Base-by-base conservation (phyloP, 37 sponge, comb jelly and placozoan genomes). In the Sycon ciliatum region DNA sequence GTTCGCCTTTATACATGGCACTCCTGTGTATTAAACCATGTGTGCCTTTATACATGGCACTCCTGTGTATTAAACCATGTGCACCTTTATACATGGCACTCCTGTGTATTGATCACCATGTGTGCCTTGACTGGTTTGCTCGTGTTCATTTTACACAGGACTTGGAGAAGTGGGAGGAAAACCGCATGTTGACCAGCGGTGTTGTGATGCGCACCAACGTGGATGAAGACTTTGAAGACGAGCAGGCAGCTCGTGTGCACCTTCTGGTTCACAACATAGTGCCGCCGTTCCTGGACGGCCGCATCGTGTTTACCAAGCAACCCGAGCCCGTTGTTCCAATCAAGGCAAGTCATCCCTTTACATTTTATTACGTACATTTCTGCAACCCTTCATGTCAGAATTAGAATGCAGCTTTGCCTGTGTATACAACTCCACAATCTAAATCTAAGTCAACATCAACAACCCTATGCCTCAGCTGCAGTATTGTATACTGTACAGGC, bases 181-280 rank as follows among this genome's bases (percentile, higher is more conserved):
- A 98, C 56, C 74, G 94, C 16, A 77, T 98, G 67, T 80, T 98
- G 27, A 93, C 94, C 1, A 93, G 94, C 77, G 99, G 99, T 1
- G 83, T 93, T 32, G 93, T 98, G 7, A 64, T 76, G 42, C 79
- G 78, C 24, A 35, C 77, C 9, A 79, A 86, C 18, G 72, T 79
- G 30, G 85, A 86, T 70, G 88, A 89, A 16, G 86, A 93, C 60
- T 89, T 87, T 79, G 94, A 92, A 34, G 99, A 98, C 38, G 99
- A 93, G 34, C 58, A 73, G 6, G 86, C 73, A 33, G 87, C 85
- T 22, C 88, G 89, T 46, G 87, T 92, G 36, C 93, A 98, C 67
- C 84, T 98, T n/a, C 78, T 98, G 62, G 99, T 98, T 4, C 90
- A 89, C 54, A 93, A 98, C 73, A 84, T 93, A 31, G 94, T 98